phyloP scores from a whole-genome alignment of 1,140 invertebrate genomes.

The Trichonephila clavata region DNA sequence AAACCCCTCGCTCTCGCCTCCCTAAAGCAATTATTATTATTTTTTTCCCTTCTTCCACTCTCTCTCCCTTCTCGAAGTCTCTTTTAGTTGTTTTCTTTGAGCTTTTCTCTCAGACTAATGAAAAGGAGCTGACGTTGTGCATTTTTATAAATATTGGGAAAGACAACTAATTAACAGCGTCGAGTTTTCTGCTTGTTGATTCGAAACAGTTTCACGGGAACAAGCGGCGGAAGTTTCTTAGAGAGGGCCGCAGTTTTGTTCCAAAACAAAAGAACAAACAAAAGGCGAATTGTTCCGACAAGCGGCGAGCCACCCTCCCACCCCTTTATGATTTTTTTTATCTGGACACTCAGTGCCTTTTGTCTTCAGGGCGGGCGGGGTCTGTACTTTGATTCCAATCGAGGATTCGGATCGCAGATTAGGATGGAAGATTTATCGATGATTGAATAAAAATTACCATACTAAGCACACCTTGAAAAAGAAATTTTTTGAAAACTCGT shows the following conservation, averaged over 20 bases:
- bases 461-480: background rate
- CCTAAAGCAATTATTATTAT: slow-evolving; percentile 74
- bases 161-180: slow-evolving; percentile 76
- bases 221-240: slow-evolving; percentile 75
- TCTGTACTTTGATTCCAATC: slow-evolving; percentile 15
- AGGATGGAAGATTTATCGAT: background rate
- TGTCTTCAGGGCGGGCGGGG: slow-evolving; percentile 1
- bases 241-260: slow-evolving; percentile 62
- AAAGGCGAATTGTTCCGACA: slow-evolving; percentile 57
- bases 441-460: background rate
- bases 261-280: slow-evolving; percentile 74
- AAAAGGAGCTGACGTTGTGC: slow-evolving; percentile 74
- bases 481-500: background rate
- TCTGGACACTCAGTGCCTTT: background rate
- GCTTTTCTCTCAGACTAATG: slow-evolving; percentile 73
- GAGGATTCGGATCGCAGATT: slow-evolving; percentile 7
- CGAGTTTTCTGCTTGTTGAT: slow-evolving; percentile 75
- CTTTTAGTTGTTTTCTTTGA: slow-evolving; percentile 73
- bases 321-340: background rate
- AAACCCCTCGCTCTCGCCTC: slow-evolving; percentile 71
- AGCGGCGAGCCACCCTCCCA: background rate
- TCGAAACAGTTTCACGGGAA: slow-evolving; percentile 75
- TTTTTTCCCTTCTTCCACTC: slow-evolving; percentile 34
- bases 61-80: slow-evolving; percentile 53
- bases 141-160: slow-evolving; percentile 77